Percentiles rank a stretch among this genome's conserved stretches.
Conservation (phyloP, 2,797 vertebrate species). For the Hypotaenidia philippensis region DNA sequence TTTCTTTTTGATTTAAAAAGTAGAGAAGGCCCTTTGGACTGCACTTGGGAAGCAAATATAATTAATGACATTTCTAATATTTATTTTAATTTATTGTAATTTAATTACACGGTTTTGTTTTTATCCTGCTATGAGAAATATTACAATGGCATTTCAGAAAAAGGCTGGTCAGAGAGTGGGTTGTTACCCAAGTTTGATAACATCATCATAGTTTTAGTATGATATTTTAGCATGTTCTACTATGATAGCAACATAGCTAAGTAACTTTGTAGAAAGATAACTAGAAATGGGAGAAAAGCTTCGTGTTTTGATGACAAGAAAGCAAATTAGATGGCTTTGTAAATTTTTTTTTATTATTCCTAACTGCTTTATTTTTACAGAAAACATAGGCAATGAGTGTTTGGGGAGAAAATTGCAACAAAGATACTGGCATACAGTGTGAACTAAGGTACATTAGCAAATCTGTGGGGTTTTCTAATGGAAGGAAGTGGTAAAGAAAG, state of each 20-base stretch:
- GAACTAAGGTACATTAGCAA: neutral
- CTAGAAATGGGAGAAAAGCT: neutral
- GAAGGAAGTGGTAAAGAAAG: neutral
- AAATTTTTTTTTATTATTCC: neutral
- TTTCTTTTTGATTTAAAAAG: slow-evolving; percentile 1
- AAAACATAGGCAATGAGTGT: neutral
- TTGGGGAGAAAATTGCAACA: neutral
- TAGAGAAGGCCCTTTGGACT: neutral
- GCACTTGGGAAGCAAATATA: neutral
- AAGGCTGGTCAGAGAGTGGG: neutral
- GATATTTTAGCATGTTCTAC: neutral
- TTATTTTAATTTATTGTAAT: slow-evolving; percentile 48
- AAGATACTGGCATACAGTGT: neutral
- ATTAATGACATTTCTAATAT: neutral
- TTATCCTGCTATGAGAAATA: neutral
- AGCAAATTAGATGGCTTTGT: neutral
- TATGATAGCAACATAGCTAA: neutral
- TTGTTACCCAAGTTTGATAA: neutral
- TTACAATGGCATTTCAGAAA: neutral
- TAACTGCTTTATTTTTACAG: slow-evolving; percentile 43
- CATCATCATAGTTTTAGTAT: neutral
- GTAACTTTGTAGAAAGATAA: neutral
- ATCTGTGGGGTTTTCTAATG: neutral
- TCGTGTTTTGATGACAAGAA: neutral
- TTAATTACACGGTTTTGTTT: neutral